Conservation (phyloP, 2,888 invertebrate genomes). For the Ganaspis brasiliensis region DNA sequence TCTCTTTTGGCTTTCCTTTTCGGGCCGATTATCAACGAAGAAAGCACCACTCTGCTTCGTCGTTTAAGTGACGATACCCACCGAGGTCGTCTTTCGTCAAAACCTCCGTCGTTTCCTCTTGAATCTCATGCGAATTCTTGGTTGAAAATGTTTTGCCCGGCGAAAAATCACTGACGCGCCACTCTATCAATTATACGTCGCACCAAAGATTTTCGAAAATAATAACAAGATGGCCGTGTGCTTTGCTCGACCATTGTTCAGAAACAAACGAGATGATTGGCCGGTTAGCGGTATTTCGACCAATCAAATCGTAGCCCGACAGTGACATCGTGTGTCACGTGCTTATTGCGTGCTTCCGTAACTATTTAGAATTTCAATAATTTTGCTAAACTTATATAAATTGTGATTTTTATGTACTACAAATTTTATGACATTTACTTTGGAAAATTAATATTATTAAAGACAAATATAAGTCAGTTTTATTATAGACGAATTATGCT, state of each 20-base stretch:
- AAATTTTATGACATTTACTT: no score
- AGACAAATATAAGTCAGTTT: no score
- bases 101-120: constrained; percentile 61
- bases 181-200: constrained; percentile 45
- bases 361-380: not conserved
- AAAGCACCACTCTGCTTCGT: constrained; percentile 52
- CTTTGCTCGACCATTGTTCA: constrained; percentile 73
- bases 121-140: constrained; percentile 70
- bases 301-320: constrained; percentile 57
- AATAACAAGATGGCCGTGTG: constrained; percentile 78
- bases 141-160: constrained; percentile 31
- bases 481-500: no score
- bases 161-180: constrained; percentile 49
- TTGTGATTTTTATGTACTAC: no score
- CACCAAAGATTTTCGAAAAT: constrained; percentile 78
- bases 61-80: constrained; percentile 69
- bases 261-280: constrained; percentile 56
- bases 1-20: constrained; percentile 50
- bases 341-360: not conserved
- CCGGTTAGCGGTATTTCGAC: not conserved
- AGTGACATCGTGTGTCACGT: constrained; percentile 52
- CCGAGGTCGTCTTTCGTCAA: constrained; percentile 72
- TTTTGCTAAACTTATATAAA: no score
- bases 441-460: no score
- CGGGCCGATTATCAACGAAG: constrained; percentile 61